Conservation (phyloP, 2,113 vertebrate species). For the Ranitomeya variabilis region DNA sequence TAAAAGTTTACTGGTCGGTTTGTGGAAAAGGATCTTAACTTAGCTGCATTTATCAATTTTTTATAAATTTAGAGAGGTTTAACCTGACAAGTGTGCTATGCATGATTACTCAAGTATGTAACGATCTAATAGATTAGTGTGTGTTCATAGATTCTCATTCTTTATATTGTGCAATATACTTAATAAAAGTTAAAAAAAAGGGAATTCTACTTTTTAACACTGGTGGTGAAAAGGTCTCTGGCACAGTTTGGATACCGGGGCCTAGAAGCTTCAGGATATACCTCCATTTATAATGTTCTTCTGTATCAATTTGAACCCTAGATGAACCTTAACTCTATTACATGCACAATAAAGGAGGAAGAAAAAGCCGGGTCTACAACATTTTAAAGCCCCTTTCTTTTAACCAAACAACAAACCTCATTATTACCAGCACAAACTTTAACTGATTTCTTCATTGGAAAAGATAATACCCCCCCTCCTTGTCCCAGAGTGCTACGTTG, state of each 20-base stretch:
- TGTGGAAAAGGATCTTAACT: too few species aligned
- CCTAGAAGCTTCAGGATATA: not conserved
- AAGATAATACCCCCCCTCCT: conserved; percentile 63
- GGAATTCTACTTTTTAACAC: not conserved
- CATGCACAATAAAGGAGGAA: conserved; percentile 74
- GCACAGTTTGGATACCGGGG: not conserved
- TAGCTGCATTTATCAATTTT: too few species aligned
- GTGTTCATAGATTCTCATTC: too few species aligned
- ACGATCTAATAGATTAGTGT: too few species aligned
- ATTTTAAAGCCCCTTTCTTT: conserved; percentile 71
- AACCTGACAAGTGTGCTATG: too few species aligned
- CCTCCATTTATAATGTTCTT: not conserved
- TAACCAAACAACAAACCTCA: conserved; percentile 74
- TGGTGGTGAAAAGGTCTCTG: not conserved
- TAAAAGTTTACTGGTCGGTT: too few species aligned
- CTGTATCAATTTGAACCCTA: conserved; percentile 74
- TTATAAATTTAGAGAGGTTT: too few species aligned
- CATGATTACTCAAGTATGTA: too few species aligned
- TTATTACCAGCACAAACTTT: conserved; percentile 67
- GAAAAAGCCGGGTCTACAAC: conserved; percentile 77
- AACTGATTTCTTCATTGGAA: conserved; percentile 79
- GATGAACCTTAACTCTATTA: conserved; percentile 82
- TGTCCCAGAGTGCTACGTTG: conserved; percentile 81
- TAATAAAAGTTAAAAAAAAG: too few species aligned
- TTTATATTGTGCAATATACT: too few species aligned